These are phyloP conservation scores for Xanthia icteritia DNA, from an alignment of 2,888 invertebrate genomes.

Conservation along the genomic window DNA sequence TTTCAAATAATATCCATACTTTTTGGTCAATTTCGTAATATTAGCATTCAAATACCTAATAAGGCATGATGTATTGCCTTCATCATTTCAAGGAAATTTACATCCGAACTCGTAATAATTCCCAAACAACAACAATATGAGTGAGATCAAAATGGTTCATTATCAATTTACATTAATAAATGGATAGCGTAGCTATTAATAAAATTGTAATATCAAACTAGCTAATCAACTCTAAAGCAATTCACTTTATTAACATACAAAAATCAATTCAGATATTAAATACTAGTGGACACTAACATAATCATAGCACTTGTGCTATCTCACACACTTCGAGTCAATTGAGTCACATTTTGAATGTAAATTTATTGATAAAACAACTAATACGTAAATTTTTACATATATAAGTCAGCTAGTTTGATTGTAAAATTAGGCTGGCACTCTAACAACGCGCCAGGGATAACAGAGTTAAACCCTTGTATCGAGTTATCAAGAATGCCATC, in stretches of 20 bases:
- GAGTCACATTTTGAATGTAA: slow-evolving; percentile 66
- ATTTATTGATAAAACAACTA: slow-evolving; percentile 53
- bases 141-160: slow-evolving; percentile 85
- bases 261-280: slow-evolving; percentile 63
- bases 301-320: slow-evolving; percentile 67
- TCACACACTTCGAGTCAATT: slow-evolving; percentile 66
- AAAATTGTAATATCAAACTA: slow-evolving; percentile 66
- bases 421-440: slow-evolving; percentile 43
- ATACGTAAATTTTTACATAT: slow-evolving; percentile 53
- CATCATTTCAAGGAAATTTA: slow-evolving; percentile 75
- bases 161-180: slow-evolving; percentile 75
- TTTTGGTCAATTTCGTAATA: slow-evolving; percentile 84
- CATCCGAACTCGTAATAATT: slow-evolving; percentile 69
- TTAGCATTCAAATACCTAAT: slow-evolving; percentile 76
- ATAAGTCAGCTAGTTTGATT: slow-evolving; percentile 61
- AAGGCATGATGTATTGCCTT: slow-evolving; percentile 84
- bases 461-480: slow-evolving; percentile 10
- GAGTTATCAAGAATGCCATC: slow-evolving; percentile 34
- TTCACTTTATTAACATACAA: slow-evolving; percentile 70
- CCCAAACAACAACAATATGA: slow-evolving; percentile 80
- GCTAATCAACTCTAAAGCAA: slow-evolving; percentile 70
- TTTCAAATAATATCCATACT: slow-evolving; percentile 77
- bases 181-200: slow-evolving; percentile 67
- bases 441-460: slow-evolving; percentile 1
- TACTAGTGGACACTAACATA: slow-evolving; percentile 72